Conservation (phyloP, 2,797 vertebrate genomes). For the Catamblyrhynchus diadema region DNA sequence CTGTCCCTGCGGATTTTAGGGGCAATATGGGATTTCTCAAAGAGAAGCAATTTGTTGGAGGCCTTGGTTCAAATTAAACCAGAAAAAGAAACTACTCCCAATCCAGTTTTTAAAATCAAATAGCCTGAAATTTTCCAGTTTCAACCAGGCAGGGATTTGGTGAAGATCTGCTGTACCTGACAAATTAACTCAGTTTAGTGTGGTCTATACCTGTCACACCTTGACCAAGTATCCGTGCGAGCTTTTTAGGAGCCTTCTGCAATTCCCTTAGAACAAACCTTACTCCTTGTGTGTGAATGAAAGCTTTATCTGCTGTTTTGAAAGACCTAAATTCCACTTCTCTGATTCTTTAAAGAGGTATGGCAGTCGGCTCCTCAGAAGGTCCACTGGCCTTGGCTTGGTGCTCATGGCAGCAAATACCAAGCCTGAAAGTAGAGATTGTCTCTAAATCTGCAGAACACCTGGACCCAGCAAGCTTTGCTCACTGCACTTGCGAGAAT, state of each 20-base stretch:
- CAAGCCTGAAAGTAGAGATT: background rate
- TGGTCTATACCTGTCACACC: background rate
- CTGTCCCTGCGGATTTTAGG: rapidly evolving
- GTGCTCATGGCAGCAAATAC: background rate
- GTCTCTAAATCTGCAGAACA: conserved; percentile 23
- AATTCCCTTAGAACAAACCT: background rate
- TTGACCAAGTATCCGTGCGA: background rate
- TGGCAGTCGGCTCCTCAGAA: rapidly evolving
- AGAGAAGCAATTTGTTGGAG: background rate
- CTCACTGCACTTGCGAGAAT: background rate
- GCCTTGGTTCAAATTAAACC: background rate
- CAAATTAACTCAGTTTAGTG: background rate
- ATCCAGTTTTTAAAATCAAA: background rate
- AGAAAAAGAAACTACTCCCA: background rate
- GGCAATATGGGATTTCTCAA: background rate
- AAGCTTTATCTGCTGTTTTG: background rate
- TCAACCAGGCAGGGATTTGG: background rate
- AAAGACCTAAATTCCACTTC: background rate
- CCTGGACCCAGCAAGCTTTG: conserved; percentile 15
- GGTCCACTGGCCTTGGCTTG: background rate
- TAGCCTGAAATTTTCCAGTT: background rate
- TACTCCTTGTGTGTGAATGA: background rate
- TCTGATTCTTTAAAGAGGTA: background rate
- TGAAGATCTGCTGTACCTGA: background rate
- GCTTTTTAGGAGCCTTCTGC: background rate